Evolutionary conservation across 2,888 invertebrate genomes (phyloP), one percentile per base, ranked within the genome.

Genomic region (Anarsia innoxiella): DNA sequence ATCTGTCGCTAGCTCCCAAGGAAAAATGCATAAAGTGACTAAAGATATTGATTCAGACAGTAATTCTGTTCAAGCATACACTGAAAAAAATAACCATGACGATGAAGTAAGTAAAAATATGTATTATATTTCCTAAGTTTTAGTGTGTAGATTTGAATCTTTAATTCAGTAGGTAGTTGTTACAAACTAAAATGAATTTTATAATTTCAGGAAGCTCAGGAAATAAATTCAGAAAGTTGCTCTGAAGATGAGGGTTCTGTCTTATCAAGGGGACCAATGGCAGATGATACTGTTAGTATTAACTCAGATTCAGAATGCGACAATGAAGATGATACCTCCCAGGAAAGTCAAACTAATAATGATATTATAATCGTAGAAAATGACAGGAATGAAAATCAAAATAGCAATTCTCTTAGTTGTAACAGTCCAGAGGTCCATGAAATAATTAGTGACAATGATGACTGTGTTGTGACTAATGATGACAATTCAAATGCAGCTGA

Each of bases 401-500:
- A 73, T 53, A 69, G 66, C 3, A 59, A 59, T 28, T 48, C 54
- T 2, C 49, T 56, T 35, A 52, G 48, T 32, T 66, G 44, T 36
- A 45, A 46, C 12, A 72, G 54, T 44, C 56, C 66, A 23, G 86
- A 85, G 49, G 68, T 77, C 14, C 73, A 78, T 35, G 80, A 82
- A 55, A 73, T 79, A 41, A 45, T 60, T 10, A 79, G 75, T 62
- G 86, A 82, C 45, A 77, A 87, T 66, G 88, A 88, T 51, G 86
- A 86, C 46, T 60, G 59, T 58, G 49, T 63, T 0, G 27, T 66
- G 67, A 84, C 62, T 48, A 50, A 46, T 31, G 67, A 73, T 42
- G 63, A 58, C 53, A 47, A 63, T 42, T 41, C 47, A 39, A 52
- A 53, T 48, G 37, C 46, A 30, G 45, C 49, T 33, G 45, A 35